A percentile compares a stretch with the other conserved stretches of the same genome.
Evolutionary conservation across 2,113 vertebrate species (phyloP).

Genomic region (Cephalopterus ornatus): DNA sequence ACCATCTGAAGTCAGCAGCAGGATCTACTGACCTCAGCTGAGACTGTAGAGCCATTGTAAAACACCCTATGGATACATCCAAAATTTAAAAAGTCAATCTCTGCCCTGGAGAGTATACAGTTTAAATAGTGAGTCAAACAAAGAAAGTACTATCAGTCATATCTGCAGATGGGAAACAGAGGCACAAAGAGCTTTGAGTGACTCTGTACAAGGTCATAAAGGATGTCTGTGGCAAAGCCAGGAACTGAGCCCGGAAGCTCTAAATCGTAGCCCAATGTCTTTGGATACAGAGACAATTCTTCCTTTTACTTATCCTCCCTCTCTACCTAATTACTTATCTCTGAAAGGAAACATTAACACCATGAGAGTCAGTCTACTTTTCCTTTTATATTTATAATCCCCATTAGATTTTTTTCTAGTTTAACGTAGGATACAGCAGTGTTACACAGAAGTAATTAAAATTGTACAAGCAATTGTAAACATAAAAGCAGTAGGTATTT

Average conservation of each 20-base stretch:
- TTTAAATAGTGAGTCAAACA: constrained; percentile 10
- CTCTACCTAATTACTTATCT: neutral
- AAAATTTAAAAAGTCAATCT: neutral
- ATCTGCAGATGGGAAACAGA: constrained; percentile 58
- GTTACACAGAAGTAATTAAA: neutral
- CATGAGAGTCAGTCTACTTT: neutral
- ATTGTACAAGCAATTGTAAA: neutral
- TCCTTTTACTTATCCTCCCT: neutral
- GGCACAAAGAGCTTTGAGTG: constrained; percentile 41
- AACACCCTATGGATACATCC: neutral
- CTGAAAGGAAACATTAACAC: neutral
- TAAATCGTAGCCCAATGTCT: neutral
- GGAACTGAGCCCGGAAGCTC: constrained; percentile 25
- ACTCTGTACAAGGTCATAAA: constrained; percentile 31
- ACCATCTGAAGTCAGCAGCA: neutral
- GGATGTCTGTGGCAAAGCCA: constrained; percentile 35
- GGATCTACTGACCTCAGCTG: neutral
- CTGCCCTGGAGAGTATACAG: neutral
- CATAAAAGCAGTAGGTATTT: neutral
- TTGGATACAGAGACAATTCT: neutral
- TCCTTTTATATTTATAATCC: neutral
- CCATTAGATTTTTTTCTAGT: neutral
- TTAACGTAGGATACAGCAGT: neutral
- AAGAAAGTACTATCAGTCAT: constrained; percentile 45
- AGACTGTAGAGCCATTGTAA: constrained; percentile 40